Evolutionary conservation across 2,113 vertebrate species (phyloP), one percentile per base, ranked within the genome.

Genomic region (Leucosticte australis): DNA sequence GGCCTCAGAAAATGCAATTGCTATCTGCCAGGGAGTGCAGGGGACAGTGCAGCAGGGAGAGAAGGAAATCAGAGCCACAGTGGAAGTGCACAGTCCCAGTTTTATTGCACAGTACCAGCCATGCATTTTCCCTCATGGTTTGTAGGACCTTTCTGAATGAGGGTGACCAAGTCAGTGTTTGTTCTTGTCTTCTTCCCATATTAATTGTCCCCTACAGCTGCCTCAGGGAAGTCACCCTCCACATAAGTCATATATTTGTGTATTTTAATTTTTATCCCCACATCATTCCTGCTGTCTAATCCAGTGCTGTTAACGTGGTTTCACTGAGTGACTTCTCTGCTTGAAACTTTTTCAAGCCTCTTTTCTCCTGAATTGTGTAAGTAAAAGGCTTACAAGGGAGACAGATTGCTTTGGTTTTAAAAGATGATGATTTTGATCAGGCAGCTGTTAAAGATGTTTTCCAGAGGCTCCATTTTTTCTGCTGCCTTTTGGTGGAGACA

Each of bases 401-500:
- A 88, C 47, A 84, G 50, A 60, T 78, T 71, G n/a, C 62, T 41
- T 83, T 90, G 31, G 28, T 86, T 77, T 83, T 39, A 53, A 78
- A 75, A 77, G 87, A 89, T 24, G 3, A 77, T 42, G 60, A 30
- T 91, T 88, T 90, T 91, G 60, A 89, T 95, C 83, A 89, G 81
- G 68, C 59, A 87, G 90, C 71, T 94, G 83, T 78, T 92, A 56
- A 89, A 94, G 79, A 33, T 59, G 57, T 85, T 90, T 97, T 97
- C 59, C 59, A 94, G 86, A 91, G 62, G 49, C 41, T 93, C 39
- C 19, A 7, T 96, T 94, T 96, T 89, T 88, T 94, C 15, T 87
- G 28, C 86, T 95, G 82, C 90, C 95, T 97, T 97, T 93, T 95
- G 96, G 92, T 96, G 77, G 91, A 98, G 95, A 98, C 87, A 97